Base-by-base conservation (phyloP, 2,113 vertebrate genomes). In the Mastomys natalensis region DNA sequence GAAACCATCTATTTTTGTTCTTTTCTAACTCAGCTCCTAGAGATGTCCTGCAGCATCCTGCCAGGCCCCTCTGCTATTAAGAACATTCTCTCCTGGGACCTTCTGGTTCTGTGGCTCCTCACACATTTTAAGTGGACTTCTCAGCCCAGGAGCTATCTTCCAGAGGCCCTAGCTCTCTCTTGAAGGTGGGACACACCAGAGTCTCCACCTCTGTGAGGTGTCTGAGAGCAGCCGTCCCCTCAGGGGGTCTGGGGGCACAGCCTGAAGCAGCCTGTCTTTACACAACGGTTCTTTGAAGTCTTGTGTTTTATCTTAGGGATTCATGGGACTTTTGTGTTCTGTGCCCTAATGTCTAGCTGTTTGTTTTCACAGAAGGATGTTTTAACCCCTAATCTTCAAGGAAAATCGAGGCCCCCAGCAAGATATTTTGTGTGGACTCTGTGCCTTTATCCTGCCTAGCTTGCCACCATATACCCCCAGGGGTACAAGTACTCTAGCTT, bases 361-460 rank as follows among this genome's bases (percentile, higher is more conserved):
- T 93, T 90, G 93, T 97, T 96, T 96, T 92, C 64, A 74, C 78
- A 48, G 64, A 90, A 92, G 91, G 87, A 74, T 74, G 64, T n/a
- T 82, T 91, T 92, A 92, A 78, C 86, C 60, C 77, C 31, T 74
- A 84, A 55, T 89, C 81, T 95, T 94, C 72, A 84, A 80, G 91
- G 58, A 68, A 95, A 90, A 94, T 5, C 0, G 45, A 85, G 37
- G 88, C 21, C 92, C 87, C 87, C 13, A 17, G 93, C 87, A 95
- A 74, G 90, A 94, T 19, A 43, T 3, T 8, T 40, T 29, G 22
- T 82, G 88, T 93, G 95, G 86, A 66, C 51, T 80, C 60, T 58
- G 17, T 13, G n/a, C n/a, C 76, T 97, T 93, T 88, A 77, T 80
- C 17, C 40, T 0, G 0, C 37, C 72, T 81, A 8, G 8, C 24